Evolutionary conservation across 2,797 vertebrate genomes (phyloP), one percentile per base, ranked within the genome.

Genomic region (Cuculus canorus): DNA sequence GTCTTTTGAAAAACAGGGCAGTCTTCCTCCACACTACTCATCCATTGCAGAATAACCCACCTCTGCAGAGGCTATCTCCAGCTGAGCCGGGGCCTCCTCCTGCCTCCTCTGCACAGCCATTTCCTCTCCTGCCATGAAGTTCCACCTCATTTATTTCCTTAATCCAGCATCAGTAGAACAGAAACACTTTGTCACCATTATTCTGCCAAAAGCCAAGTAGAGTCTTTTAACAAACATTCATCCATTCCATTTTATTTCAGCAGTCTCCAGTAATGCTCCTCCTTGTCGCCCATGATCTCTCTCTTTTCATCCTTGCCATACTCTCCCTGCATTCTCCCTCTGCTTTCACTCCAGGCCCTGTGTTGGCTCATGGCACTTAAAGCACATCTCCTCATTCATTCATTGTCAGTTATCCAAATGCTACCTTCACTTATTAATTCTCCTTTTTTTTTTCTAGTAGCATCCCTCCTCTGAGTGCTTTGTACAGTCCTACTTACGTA

Each of bases 401-500:
- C 89, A 89, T 86, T 92, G 86, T 92, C 95, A 90, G 59, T 92
- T 95, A 92, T 32, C 75, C 61, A 94, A 92, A 95, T 80, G 82
- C 27, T 93, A 80, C 81, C 68, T 90, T 81, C 75, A 71, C 47
- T 90, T 94, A 80, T 71, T 92, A 93, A 82, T 91, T 72, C 72
- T 91, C 57, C 61, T 56, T 90, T 82, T 93, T 35, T n/a, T 45
- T 82, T 92, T 81, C 93, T 90, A 93, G 89, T 86, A 83, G 50
- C 93, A 93, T 66, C 79, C 56, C 57, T 93, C 85, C 84, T 86
- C 88, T 82, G 75, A 91, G 65, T 72, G n/a, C 93, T 94, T 92
- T 95, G 76, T 81, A 82, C 61, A 79, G 64, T 96, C 92, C 95
- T 96, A 95, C 91, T 96, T 95, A 95, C 33, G 13, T 85, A 96